Evolutionary conservation across 1,140 invertebrate genomes (phyloP), one percentile per base, ranked within the genome.

Genomic region (Saccostrea cuccullata): DNA sequence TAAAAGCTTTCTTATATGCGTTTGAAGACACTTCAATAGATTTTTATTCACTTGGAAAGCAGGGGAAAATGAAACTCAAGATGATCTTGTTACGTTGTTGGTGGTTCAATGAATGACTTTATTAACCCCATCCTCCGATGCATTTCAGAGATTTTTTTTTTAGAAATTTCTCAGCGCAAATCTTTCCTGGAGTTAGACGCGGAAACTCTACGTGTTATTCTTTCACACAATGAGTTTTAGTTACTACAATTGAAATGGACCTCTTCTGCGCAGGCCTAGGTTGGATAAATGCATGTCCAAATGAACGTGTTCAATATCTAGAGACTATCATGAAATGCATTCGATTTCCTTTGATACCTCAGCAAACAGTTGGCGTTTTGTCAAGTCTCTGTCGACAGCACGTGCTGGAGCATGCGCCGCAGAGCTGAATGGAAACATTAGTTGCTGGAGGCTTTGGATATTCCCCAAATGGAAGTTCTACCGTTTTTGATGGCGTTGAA

Each of bases 371-470:
- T 36, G 64, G 47, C 30, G 17, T 77, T 64, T 13, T 58, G 86
- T 36, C 36, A 85, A 9, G 56, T 89, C 0, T 55, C 40, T 20
- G 40, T 36, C 40, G 36, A 67, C 47, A n/a, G 64, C 2, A 55
- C 5, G 26, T 84, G 85, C 55, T 20, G 60, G 13, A 30, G 83
- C 36, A 84, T 86, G 55, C 60, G 87, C 40, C 82, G 84, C 15
- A 55, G 47, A 6, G 85, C 88, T 15, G 87, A 87, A 47, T 89
- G 88, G 88, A 87, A 86, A 77, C 30, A 13, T 92, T 85, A 58
- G 88, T 90, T 8, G 84, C 87, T n/a, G 91, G 91, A 20, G 91
- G 91, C 3, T 88, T 89, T 40, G 91, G 90, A 12, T 67, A 91
- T 23, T 47, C 82, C 0, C 40, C 56, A 5, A 86, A 58, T 26